phyloP scores from a whole-genome alignment of 2,888 invertebrate species.

The Cataglyphis livida region DNA sequence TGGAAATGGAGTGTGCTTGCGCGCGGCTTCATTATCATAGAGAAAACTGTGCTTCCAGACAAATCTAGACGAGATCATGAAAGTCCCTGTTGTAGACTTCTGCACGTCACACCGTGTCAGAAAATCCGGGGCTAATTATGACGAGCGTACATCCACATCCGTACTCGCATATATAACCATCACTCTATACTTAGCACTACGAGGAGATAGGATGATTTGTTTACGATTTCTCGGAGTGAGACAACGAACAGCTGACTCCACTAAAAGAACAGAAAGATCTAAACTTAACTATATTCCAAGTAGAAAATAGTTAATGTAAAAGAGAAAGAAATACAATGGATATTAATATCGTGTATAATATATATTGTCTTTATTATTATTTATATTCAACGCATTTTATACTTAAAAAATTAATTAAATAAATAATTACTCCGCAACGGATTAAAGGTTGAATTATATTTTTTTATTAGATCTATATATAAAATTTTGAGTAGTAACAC shows the following conservation, averaged over 20 bases:
- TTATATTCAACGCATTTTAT: background rate
- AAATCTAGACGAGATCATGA: constrained; percentile 49
- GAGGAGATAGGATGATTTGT: constrained; percentile 21
- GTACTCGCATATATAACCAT: constrained; percentile 10
- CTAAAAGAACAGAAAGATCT: background rate
- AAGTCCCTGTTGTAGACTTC: constrained; percentile 31
- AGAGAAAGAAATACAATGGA: background rate
- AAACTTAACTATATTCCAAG: background rate
- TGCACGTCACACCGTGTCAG: constrained; percentile 14
- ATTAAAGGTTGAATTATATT: background rate
- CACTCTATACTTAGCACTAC: constrained; percentile 29
- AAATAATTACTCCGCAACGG: background rate
- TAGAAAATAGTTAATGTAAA: background rate
- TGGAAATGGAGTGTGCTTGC: constrained; percentile 15
- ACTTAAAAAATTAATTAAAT: background rate
- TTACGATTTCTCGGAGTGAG: constrained; percentile 3
- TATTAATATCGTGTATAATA: background rate
- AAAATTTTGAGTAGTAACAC: too few relatives aligned
- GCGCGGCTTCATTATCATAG: constrained; percentile 32
- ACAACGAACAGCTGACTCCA: constrained; percentile 19
- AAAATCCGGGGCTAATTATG: constrained; percentile 31
- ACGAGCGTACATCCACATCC: constrained; percentile 32
- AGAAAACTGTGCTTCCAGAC: constrained; percentile 52
- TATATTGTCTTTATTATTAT: background rate
- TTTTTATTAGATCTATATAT: background rate